Percentiles rank a stretch among this genome's conserved stretches.
phyloP scores from a whole-genome alignment of 2,797 vertebrate genomes.

The Molossus alvarezi region DNA sequence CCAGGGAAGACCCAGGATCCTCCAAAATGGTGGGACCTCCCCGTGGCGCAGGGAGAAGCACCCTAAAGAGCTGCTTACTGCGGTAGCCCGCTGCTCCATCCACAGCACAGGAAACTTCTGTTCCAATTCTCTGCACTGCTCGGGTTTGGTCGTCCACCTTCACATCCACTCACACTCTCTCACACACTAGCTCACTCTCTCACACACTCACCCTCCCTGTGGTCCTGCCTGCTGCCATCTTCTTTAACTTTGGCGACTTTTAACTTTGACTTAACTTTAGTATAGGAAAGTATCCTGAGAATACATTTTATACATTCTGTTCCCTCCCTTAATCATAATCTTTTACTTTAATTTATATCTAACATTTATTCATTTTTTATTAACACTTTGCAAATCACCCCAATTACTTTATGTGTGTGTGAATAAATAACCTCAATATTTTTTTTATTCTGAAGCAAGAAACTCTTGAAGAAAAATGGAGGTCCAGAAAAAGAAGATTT shows the following conservation, averaged over 20 bases:
- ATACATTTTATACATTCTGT: background rate
- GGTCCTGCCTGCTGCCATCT: too few relatives aligned
- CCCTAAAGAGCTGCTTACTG: too few relatives aligned
- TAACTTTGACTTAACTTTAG: constrained; percentile 17
- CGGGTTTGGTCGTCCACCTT: too few relatives aligned
- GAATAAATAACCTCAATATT: background rate
- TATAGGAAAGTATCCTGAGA: background rate
- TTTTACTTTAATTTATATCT: constrained; percentile 28
- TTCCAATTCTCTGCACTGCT: too few relatives aligned
- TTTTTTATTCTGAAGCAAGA: background rate
- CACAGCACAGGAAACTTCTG: too few relatives aligned
- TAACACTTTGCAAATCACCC: background rate
- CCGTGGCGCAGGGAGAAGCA: too few relatives aligned
- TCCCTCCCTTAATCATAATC: background rate
- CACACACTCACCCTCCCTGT: too few relatives aligned
- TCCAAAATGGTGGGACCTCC: too few relatives aligned
- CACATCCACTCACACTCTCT: too few relatives aligned
- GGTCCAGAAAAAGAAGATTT: constrained; percentile 1
- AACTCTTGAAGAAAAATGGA: background rate
- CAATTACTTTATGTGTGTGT: background rate
- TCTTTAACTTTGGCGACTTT: background rate
- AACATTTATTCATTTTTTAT: constrained; percentile 56
- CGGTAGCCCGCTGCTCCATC: too few relatives aligned
- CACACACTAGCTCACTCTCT: too few relatives aligned
- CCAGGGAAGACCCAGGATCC: too few relatives aligned